Evolutionary conservation across 2,113 vertebrate species (phyloP).

Genomic region (Amia ocellicauda): DNA sequence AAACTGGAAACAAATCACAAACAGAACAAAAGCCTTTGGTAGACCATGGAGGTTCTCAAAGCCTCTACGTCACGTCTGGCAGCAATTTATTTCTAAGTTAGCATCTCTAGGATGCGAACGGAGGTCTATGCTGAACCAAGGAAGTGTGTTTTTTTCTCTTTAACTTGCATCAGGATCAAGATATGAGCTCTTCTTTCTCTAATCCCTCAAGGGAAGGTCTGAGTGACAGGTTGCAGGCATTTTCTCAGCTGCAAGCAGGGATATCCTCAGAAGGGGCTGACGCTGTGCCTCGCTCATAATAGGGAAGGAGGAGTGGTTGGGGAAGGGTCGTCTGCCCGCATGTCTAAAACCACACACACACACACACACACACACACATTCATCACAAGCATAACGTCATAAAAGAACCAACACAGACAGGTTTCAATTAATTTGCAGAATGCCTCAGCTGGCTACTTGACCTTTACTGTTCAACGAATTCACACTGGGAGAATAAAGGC

Average conservation of each 20-base stretch:
- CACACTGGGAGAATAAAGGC: slow-evolving; percentile 13
- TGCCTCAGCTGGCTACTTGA: neutral
- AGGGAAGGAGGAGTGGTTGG: too few species aligned
- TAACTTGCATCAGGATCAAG: neutral
- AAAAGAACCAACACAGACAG: neutral
- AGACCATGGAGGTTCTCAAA: too few species aligned
- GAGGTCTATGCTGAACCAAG: too few species aligned
- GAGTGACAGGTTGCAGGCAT: slow-evolving; percentile 20
- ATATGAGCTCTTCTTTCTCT: slow-evolving; percentile 37
- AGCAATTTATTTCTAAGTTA: too few species aligned
- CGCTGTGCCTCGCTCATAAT: slow-evolving; percentile 27
- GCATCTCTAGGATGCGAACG: neutral
- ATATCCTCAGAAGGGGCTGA: slow-evolving; percentile 41
- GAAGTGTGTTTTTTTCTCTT: slow-evolving; percentile 7
- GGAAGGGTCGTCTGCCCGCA: neutral
- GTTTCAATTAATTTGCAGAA: neutral
- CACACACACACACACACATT: neutral
- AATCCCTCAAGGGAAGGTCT: slow-evolving; percentile 29
- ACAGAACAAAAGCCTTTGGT: too few species aligned
- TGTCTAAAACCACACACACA: neutral
- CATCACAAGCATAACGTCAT: slow-evolving; percentile 1
- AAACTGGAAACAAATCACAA: too few species aligned
- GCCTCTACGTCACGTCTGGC: too few species aligned
- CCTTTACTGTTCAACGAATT: slow-evolving; percentile 6
- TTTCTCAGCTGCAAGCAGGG: slow-evolving; percentile 40